Evolutionary conservation across 2,113 vertebrate genomes (phyloP), one percentile per base, ranked within the genome.

Genomic region (Etheostoma spectabile): DNA sequence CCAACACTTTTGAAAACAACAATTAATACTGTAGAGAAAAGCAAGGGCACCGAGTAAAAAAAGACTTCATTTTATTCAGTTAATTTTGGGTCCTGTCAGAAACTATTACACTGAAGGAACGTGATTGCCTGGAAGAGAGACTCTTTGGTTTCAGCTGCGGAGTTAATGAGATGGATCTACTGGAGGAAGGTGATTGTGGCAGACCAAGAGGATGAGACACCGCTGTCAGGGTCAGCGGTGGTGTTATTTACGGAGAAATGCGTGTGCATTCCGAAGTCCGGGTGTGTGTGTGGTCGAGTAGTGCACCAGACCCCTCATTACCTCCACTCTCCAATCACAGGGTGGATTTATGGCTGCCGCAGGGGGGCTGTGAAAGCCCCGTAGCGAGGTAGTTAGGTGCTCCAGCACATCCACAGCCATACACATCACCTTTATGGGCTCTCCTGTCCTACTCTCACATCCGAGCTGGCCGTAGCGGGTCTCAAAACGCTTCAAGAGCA

Each of bases 91-190:
- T 86, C 56, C 70, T 89, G 88, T 90, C 88, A 89, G 66, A 79
- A 84, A 71, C 75, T 13, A 80, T 90, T 88, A 84, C 15, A 4
- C 59, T 11, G 73, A 56, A 59, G 68, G 57, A 59, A 64, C 48
- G 38, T 59, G 83, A 84, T 21, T 71, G 89, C 82, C 89, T 70
- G 38, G 60, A 73, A 12, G 65, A 80, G 65, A 86, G 65, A 70
- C 71, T 73, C 77, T 56, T 81, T 6, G 77, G 78, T 86, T 88
- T 84, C 73, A 22, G 80, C 83, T 14, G 77, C 6, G 13, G 75
- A 88, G 86, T 87, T 92, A 92, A 94, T 92, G 88, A 87, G 86
- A 89, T 72, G 73, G 89, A 92, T 92, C 91, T 92, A 92, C 79
- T 88, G 68, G 78, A 63, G 72, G 89, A 85, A 79, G 89, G 90